Conservation (phyloP, 2,113 vertebrate species). For the Callionymus lyra region DNA sequence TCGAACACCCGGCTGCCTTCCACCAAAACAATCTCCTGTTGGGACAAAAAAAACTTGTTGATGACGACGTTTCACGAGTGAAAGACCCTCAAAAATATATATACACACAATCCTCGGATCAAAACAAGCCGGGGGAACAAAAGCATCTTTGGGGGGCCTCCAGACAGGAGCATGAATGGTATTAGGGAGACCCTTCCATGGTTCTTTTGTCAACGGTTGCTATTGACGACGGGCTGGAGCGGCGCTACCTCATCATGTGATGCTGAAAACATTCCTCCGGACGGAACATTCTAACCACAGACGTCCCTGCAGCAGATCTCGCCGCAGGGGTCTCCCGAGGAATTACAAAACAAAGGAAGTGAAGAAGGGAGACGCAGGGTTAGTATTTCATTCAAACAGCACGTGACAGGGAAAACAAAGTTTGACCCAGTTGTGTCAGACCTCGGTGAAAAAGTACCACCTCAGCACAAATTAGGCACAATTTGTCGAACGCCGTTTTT, state of each 20-base stretch:
- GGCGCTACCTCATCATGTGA: conserved; percentile 45
- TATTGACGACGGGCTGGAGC: conserved; percentile 35
- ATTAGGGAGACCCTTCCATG: conserved; percentile 40
- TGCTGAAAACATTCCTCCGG: conserved; percentile 47
- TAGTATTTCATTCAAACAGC: conserved; percentile 15
- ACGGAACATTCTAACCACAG: conserved; percentile 15
- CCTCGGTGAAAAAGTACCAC: conserved; percentile 7
- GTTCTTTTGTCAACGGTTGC: conserved; percentile 48
- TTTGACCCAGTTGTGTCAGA: conserved; percentile 39
- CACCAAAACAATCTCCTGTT: conserved; percentile 78
- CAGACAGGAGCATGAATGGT: conserved; percentile 46
- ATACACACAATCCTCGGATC: neutral
- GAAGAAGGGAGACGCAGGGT: conserved; percentile 1
- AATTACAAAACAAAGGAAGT: conserved; percentile 6
- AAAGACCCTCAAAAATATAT: too few relatives aligned
- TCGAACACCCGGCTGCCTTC: conserved; percentile 81
- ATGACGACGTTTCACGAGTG: too few relatives aligned
- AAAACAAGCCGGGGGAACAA: conserved; percentile 42
- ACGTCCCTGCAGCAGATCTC: conserved; percentile 5
- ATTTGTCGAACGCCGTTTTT: conserved; percentile 4
- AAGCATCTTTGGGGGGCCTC: conserved; percentile 31
- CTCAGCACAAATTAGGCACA: conserved; percentile 1
- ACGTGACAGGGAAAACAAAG: conserved; percentile 18
- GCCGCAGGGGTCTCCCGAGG: conserved; percentile 2
- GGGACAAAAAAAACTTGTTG: conserved; percentile 12